phyloP scores from a whole-genome alignment of 1,140 invertebrate genomes.

The Drosophila nasuta region DNA sequence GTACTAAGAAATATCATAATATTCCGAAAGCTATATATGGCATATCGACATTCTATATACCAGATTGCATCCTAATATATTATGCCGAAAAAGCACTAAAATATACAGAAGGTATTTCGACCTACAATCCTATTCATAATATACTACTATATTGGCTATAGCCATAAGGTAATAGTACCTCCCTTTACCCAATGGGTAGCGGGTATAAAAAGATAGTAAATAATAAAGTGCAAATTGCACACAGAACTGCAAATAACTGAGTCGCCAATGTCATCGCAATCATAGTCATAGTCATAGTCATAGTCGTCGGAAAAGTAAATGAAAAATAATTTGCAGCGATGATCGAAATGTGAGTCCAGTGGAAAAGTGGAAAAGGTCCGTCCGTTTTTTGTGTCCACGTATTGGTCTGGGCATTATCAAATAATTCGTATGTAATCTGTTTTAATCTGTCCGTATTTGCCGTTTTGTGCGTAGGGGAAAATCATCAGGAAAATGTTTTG shows the following conservation, averaged over 20 bases:
- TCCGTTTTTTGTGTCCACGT: neutral
- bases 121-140: too few species aligned
- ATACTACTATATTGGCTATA: too few species aligned
- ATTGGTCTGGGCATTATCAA: constrained; percentile 59
- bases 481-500: constrained; percentile 52
- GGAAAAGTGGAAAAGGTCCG: constrained; percentile 19
- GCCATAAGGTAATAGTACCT: too few species aligned
- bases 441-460: constrained; percentile 57
- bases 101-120: too few species aligned
- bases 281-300: constrained; percentile 3
- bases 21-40: too few species aligned
- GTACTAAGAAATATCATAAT: too few species aligned
- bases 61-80: too few species aligned
- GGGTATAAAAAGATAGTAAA: neutral
- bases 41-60: too few species aligned
- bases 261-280: neutral
- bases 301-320: constrained; percentile 24
- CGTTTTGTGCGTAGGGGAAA: constrained; percentile 21
- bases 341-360: constrained; percentile 36
- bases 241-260: neutral
- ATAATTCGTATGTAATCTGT: constrained; percentile 72
- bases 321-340: constrained; percentile 54
- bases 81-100: too few species aligned
- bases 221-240: constrained; percentile 1
- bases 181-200: too few species aligned